phyloP scores from a whole-genome alignment of 2,797 vertebrate genomes.

The Spondyliosoma cantharus region DNA sequence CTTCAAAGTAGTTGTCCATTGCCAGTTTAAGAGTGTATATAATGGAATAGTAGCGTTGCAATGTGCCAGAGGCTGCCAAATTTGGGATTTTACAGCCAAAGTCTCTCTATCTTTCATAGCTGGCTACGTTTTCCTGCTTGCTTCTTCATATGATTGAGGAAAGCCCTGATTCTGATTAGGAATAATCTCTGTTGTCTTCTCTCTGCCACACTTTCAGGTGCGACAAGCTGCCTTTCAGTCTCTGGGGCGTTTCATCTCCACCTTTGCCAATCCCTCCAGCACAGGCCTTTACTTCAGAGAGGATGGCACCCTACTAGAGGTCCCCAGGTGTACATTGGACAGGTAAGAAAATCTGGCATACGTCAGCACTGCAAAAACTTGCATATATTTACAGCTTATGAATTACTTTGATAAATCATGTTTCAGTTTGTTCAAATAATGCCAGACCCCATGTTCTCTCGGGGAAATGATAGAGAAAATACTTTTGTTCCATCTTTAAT shows the following conservation, averaged over 20 bases:
- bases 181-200: background rate
- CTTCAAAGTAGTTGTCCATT: no score
- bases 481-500: background rate
- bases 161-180: no score
- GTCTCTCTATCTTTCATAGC: no score
- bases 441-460: background rate
- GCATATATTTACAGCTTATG: background rate
- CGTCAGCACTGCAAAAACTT: background rate
- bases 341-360: slow-evolving; percentile 63
- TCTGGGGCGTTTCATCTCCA: slow-evolving; percentile 93
- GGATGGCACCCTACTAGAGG: slow-evolving; percentile 84
- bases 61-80: no score
- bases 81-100: no score
- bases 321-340: slow-evolving; percentile 77
- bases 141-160: no score
- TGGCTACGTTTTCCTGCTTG: no score
- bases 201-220: slow-evolving; percentile 81
- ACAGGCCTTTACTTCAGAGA: slow-evolving; percentile 89
- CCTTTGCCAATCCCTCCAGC: slow-evolving; percentile 90
- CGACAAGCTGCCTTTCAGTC: slow-evolving; percentile 93
- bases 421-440: background rate
- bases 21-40: no score
- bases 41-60: no score
- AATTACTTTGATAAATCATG: background rate
- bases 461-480: background rate